Evolutionary conservation across 2,113 vertebrate species (phyloP).

Genomic region (Silurus asotus): DNA sequence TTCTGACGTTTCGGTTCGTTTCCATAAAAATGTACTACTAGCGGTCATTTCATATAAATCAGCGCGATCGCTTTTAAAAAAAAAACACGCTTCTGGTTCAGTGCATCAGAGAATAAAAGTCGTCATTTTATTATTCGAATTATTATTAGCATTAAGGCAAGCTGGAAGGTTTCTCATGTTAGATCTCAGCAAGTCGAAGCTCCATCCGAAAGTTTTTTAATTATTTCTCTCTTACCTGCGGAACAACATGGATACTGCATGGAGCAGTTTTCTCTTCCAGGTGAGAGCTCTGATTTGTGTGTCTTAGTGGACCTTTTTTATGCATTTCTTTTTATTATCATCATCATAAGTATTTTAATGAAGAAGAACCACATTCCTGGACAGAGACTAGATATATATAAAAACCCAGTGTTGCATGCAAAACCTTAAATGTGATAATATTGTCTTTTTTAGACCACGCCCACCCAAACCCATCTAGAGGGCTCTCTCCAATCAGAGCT

Average conservation of each 20-base stretch:
- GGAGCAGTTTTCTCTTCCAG: slow-evolving; percentile 81
- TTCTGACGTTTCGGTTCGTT: background rate
- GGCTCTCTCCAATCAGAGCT: slow-evolving; percentile 82
- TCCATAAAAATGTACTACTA: background rate
- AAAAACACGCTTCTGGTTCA: background rate
- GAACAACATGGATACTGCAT: slow-evolving; percentile 74
- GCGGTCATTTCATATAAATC: no score
- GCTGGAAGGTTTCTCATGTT: background rate
- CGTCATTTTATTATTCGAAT: background rate
- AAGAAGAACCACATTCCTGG: background rate
- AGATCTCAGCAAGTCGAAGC: background rate
- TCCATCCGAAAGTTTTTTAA: background rate
- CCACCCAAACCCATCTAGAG: slow-evolving; percentile 74
- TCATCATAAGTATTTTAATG: background rate
- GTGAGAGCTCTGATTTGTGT: slow-evolving; percentile 55
- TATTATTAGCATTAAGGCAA: background rate
- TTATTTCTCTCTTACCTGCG: slow-evolving; percentile 8
- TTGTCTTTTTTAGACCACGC: slow-evolving; percentile 66
- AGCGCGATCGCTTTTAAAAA: no score
- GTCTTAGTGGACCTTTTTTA: background rate
- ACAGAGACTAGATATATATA: background rate
- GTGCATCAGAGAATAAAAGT: background rate
- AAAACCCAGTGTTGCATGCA: background rate
- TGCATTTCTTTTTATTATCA: background rate
- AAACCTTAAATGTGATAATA: background rate